These are phyloP conservation scores for Halcyon smyrnensis DNA, from an alignment of 2,797 vertebrate species.

Conservation along the genomic window DNA sequence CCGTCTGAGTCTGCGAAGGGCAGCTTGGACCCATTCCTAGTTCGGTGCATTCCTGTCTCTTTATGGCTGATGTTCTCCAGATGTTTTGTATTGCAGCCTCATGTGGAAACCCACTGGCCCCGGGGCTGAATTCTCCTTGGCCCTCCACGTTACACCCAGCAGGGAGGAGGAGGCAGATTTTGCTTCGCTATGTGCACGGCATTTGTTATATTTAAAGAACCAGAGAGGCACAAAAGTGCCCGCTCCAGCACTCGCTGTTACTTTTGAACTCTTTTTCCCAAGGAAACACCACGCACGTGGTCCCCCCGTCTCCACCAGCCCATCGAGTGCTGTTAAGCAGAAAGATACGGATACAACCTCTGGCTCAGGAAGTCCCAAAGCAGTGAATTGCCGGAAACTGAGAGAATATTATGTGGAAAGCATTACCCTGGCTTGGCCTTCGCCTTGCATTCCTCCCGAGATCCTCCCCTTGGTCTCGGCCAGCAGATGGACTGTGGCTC, in stretches of 20 bases:
- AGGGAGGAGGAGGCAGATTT: background rate
- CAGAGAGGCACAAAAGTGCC: background rate
- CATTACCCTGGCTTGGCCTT: conserved; percentile 34
- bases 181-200: fast-evolving
- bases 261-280: background rate
- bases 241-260: background rate
- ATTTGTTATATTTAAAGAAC: background rate
- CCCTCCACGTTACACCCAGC: background rate
- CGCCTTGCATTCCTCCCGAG: background rate
- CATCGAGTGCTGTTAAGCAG: background rate
- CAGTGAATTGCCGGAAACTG: conserved; percentile 47
- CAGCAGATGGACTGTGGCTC: background rate
- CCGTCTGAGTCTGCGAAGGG: background rate
- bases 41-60: conserved; percentile 42
- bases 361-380: conserved; percentile 41
- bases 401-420: conserved; percentile 49
- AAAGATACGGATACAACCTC: conserved; percentile 24
- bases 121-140: background rate
- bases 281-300: background rate
- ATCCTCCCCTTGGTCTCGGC: background rate
- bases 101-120: conserved; percentile 31
- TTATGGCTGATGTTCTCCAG: conserved; percentile 51
- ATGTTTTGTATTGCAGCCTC: conserved; percentile 41
- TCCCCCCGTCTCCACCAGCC: background rate
- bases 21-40: background rate